Conservation (phyloP, 1,140 invertebrate genomes). For the Drosophila murphyi region DNA sequence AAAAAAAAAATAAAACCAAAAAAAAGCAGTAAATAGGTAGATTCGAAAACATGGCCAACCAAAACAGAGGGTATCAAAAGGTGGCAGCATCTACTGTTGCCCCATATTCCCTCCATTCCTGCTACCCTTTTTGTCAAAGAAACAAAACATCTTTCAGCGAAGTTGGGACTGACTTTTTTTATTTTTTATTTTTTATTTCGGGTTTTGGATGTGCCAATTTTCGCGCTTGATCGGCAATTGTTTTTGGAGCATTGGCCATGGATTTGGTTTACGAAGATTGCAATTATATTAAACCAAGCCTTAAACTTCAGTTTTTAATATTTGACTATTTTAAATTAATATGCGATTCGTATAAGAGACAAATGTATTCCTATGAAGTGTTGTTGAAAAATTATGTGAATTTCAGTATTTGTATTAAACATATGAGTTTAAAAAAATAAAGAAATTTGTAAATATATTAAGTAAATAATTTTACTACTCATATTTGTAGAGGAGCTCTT, state of each 20-base stretch:
- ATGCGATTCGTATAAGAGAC: too few relatives aligned
- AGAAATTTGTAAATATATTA: too few relatives aligned
- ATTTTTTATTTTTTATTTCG: constrained; percentile 43
- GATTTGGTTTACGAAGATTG: constrained; percentile 46
- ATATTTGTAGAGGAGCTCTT: too few relatives aligned
- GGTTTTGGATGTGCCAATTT: constrained; percentile 65
- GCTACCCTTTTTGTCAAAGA: constrained; percentile 13
- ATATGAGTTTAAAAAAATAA: background rate
- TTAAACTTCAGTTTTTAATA: too few relatives aligned
- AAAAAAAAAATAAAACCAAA: constrained; percentile 21
- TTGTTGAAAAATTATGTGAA: too few relatives aligned
- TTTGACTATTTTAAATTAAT: background rate
- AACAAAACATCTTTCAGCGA: constrained; percentile 2
- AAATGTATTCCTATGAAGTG: too few relatives aligned
- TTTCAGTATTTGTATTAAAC: background rate
- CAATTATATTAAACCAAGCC: too few relatives aligned
- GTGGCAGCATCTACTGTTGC: constrained; percentile 28
- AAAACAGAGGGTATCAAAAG: constrained; percentile 63
- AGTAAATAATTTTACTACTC: too few relatives aligned
- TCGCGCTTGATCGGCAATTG: constrained; percentile 61
- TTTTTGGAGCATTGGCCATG: constrained; percentile 33
- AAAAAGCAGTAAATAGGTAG: constrained; percentile 30
- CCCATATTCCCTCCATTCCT: constrained; percentile 33
- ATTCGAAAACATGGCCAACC: constrained; percentile 43
- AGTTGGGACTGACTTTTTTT: background rate